Conservation (phyloP, 2,797 vertebrate genomes). For the Danio kyathit region DNA sequence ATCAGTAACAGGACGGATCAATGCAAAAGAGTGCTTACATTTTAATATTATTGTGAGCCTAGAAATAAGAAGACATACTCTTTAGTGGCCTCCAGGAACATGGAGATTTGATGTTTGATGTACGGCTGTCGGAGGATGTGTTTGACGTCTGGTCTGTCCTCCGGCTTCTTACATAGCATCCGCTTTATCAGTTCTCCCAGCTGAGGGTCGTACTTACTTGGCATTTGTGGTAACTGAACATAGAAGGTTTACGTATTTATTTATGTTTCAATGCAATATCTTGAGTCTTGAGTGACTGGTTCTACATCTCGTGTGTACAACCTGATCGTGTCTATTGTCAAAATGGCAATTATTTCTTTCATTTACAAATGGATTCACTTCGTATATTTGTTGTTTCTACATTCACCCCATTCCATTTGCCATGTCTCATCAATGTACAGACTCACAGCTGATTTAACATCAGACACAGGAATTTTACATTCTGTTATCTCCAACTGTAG, state of each 20-base stretch:
- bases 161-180: slow-evolving; percentile 94
- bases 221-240: slow-evolving; percentile 93
- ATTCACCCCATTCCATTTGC: no score
- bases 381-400: no score
- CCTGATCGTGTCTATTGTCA: no score
- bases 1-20: slow-evolving; percentile 47
- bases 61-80: slow-evolving; percentile 76
- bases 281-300: no score
- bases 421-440: no score
- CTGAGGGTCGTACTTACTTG: slow-evolving; percentile 90
- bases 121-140: slow-evolving; percentile 92
- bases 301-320: no score
- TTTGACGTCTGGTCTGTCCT: slow-evolving; percentile 91
- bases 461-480: no score
- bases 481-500: no score
- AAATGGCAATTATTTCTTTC: no score
- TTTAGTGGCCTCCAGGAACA: slow-evolving; percentile 94
- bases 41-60: neutral
- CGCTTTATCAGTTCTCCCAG: slow-evolving; percentile 89
- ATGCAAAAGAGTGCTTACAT: neutral
- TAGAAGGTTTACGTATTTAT: slow-evolving; percentile 40
- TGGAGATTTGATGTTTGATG: slow-evolving; percentile 91
- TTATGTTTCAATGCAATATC: no score
- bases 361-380: no score
- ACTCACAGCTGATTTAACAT: no score